These are phyloP conservation scores for Aromia moschata DNA, from an alignment of 2,888 invertebrate species.

Conservation along the genomic window DNA sequence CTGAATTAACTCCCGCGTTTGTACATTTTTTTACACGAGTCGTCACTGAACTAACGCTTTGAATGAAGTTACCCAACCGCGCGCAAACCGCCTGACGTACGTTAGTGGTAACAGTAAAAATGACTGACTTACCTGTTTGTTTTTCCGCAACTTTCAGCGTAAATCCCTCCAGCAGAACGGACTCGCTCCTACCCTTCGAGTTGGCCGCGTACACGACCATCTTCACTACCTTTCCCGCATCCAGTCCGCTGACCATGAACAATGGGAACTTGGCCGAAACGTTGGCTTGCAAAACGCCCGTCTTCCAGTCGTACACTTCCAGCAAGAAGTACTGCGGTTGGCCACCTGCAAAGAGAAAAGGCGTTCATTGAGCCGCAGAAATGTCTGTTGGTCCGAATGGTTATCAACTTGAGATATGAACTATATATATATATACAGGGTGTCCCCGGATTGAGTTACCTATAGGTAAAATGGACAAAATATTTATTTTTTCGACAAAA, in stretches of 20 bases:
- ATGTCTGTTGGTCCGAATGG: no score
- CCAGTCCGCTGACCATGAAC: slow-evolving; percentile 80
- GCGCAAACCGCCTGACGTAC: slow-evolving; percentile 9
- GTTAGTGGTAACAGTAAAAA: slow-evolving; percentile 24
- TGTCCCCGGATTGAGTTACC: no score
- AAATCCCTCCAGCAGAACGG: slow-evolving; percentile 74
- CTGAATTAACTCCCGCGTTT: no score
- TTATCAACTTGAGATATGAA: background rate
- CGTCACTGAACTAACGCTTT: no score
- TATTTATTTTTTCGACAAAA: no score
- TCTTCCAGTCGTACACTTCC: slow-evolving; percentile 72
- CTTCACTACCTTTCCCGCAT: slow-evolving; percentile 80
- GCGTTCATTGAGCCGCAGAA: no score
- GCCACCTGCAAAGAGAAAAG: slow-evolving; percentile 65
- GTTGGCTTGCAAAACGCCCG: slow-evolving; percentile 67
- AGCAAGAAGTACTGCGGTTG: slow-evolving; percentile 77
- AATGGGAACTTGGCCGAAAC: slow-evolving; percentile 76
- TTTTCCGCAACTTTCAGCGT: slow-evolving; percentile 80
- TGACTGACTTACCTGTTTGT: slow-evolving; percentile 71
- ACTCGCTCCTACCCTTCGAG: slow-evolving; percentile 82
- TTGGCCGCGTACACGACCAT: slow-evolving; percentile 85
- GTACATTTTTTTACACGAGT: no score
- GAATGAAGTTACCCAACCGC: no score
- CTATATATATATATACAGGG: no score
- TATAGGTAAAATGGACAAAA: no score